These are phyloP conservation scores for Vidua chalybeata DNA, from an alignment of 2,113 vertebrate genomes.

Conservation along the genomic window DNA sequence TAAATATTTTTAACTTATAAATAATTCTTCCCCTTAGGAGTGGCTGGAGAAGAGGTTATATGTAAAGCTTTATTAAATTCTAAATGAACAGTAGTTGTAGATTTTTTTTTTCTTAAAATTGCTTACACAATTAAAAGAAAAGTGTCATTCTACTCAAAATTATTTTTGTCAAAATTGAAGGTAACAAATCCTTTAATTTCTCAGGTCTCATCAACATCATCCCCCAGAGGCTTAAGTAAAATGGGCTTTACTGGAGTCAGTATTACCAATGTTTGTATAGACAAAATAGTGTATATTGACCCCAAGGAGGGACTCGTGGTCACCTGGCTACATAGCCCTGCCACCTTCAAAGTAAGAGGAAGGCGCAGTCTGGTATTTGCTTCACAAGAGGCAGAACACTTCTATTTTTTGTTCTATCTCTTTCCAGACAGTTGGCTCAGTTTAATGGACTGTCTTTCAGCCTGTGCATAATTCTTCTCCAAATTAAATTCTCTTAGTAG, in stretches of 20 bases:
- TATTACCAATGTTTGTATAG: rapidly evolving
- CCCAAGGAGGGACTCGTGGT: rapidly evolving
- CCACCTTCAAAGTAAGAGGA: not conserved
- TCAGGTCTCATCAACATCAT: not conserved
- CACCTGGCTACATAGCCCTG: not conserved
- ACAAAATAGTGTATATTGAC: not conserved
- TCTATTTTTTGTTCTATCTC: slow-evolving; percentile 75
- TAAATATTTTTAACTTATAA: not conserved
- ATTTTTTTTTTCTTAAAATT: not conserved
- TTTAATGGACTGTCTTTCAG: slow-evolving; percentile 80
- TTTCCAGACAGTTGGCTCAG: slow-evolving; percentile 79
- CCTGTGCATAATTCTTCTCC: slow-evolving; percentile 80
- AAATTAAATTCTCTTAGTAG: slow-evolving; percentile 83
- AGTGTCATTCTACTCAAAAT: not conserved
- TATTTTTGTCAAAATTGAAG: not conserved
- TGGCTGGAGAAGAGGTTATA: not conserved
- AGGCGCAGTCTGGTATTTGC: slow-evolving; percentile 12
- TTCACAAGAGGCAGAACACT: slow-evolving; percentile 57
- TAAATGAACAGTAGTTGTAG: not conserved
- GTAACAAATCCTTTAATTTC: slow-evolving; percentile 3
- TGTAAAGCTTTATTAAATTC: not conserved
- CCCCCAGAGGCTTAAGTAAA: not conserved
- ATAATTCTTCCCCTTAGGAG: not conserved
- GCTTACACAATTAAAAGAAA: not conserved
- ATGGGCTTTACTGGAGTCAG: not conserved